Base-by-base conservation (phyloP, 92 coral and sea anemone genomes). In the Scolanthus callimorphus region DNA sequence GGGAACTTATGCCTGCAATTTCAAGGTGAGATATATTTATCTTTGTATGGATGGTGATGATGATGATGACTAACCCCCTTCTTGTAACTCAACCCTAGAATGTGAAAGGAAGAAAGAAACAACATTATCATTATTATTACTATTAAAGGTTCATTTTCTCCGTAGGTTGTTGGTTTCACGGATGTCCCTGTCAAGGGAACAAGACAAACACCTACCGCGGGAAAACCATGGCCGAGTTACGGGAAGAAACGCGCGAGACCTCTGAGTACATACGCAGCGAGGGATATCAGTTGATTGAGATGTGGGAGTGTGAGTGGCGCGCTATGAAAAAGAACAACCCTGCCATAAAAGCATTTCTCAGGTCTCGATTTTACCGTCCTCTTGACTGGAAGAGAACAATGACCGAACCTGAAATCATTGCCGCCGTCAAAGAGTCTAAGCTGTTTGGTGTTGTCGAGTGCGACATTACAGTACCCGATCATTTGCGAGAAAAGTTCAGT, bases 371-470 rank as follows among this genome's bases (percentile, higher is more conserved):
- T 0, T 12, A 51, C 9, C 1, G 74, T 38, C 60, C 65, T 38
- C 17, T 67, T 3, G 74, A 67, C 2, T 9, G 17, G 1, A 44
- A 11, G n/a, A 39, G 26, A 20, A 53, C 48, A 1, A 29, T 34
- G 65, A 53, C 61, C 31, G 0, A 8, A 22, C 30, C 1, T 1
- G 38, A 74, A 11, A 74, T 74, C 46, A 10, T 74, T 0, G 11
- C 55, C 15, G 66, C 34, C 3, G 54, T 74, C 17, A 22, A 29
- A 29, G 23, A 39, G 15, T 39, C 43, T 1, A n/a, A 23, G 2
- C 44, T 74, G 29, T 74, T 74, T 56, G 81, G 73, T 15, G 60
- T 23, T 0, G 49, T 57, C 49, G 64, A 31, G 49, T 76, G 83
- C 25, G 76, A 66, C 21, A 67, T 67, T 24, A 20, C 27, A 9